These are phyloP conservation scores for Saxidomus purpurata DNA, from an alignment of 1,140 invertebrate species.

Conservation along the genomic window DNA sequence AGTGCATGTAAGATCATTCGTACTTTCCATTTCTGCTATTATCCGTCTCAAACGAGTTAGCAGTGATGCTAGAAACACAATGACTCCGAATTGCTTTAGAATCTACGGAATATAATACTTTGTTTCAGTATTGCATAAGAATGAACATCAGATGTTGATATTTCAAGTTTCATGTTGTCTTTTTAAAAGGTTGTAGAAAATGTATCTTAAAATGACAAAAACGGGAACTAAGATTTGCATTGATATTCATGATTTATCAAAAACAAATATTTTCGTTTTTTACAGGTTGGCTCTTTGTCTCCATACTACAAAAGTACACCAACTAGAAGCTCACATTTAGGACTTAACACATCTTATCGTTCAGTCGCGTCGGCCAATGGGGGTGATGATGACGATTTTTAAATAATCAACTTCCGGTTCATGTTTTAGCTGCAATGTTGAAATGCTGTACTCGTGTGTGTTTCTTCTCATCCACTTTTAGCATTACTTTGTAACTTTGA, in stretches of 20 bases:
- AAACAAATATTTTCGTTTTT: too few species aligned
- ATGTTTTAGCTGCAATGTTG: constrained; percentile 26
- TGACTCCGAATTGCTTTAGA: too few species aligned
- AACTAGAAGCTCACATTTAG: constrained; percentile 64
- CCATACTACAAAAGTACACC: constrained; percentile 60
- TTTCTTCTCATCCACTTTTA: constrained; percentile 24
- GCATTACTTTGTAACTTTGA: background rate
- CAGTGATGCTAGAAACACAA: too few species aligned
- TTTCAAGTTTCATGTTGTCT: too few species aligned
- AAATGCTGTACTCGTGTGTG: constrained; percentile 25
- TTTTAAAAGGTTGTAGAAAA: background rate
- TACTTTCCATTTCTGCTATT: too few species aligned
- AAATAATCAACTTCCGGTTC: constrained; percentile 41
- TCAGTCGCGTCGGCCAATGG: constrained; percentile 74
- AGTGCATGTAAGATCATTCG: too few species aligned
- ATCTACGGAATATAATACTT: too few species aligned
- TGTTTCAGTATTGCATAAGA: too few species aligned
- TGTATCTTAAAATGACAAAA: background rate
- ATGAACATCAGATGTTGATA: too few species aligned
- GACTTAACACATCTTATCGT: constrained; percentile 72
- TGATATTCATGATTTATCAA: too few species aligned
- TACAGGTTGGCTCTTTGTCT: constrained; percentile 61
- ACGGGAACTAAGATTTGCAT: background rate
- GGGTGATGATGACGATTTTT: constrained; percentile 71
- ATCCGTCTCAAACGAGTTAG: too few species aligned